Base-by-base conservation (phyloP, 2,888 invertebrate genomes). In the Operophtera brumata region DNA sequence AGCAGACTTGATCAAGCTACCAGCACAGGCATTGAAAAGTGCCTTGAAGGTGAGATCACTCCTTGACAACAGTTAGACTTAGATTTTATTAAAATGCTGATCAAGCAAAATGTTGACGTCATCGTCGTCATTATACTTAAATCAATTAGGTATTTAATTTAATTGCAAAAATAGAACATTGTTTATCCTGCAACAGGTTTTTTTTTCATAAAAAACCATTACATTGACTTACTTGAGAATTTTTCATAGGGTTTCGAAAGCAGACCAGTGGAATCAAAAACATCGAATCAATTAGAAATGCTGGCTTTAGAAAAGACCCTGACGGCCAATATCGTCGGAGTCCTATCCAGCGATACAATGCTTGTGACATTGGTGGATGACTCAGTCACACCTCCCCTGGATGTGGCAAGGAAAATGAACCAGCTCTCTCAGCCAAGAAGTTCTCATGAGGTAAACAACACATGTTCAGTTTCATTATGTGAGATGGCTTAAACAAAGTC, bases 21-120 rank as follows among this genome's bases (percentile, higher is more conserved):
- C 93, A 12, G 93, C 94, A 1, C 96, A 96, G 81, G 96, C 96
- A 0, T 91, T 96, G 65, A 93, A 93, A 72, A 96, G 96, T 77
- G 93, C 94, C 40, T 82, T 96, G n/a, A 94, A 93, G 78, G 90
- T 90, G 59, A 74, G 75, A 64, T 28, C 6, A 12, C 6, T 30
- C 28, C 30, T 37, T 14, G 8, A 14, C 2, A 35, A 4, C n/a
- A 35, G 11, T 9, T 35, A 0, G n/a, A 6, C n/a, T 12, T 13
- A 14, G 8, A 4, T 28, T 36, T 20, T 20, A 3, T 20, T 20
- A 20, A 20, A 20, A 20, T 20, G 4, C 4, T 20, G 20, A 20
- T 20, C 20, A 20, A 20, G 20, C 20, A 20, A 20, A 3, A 3
- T 3, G 2, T 20, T 20, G 2, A 20, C 20, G 20, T 20, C n/a